phyloP scores from a whole-genome alignment of 2,113 vertebrate species.

The Halcyon senegalensis region DNA sequence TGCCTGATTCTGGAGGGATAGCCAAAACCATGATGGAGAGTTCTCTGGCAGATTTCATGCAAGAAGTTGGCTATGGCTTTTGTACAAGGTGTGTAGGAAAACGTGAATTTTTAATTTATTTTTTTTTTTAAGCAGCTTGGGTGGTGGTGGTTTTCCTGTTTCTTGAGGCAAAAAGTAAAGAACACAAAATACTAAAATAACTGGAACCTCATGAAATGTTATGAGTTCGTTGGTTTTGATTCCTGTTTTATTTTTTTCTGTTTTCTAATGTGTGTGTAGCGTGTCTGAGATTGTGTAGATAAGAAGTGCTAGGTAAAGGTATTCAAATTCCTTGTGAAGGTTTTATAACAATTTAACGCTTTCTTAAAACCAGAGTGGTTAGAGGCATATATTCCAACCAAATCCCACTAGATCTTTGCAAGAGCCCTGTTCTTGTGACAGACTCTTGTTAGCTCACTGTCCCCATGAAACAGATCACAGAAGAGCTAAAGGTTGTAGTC shows the following conservation, averaged over 20 bases:
- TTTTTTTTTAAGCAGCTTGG: background rate
- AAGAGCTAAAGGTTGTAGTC: background rate
- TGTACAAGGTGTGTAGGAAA: conserved; percentile 89
- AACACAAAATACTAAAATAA: background rate
- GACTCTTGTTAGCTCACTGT: background rate
- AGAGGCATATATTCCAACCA: background rate
- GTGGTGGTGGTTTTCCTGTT: background rate
- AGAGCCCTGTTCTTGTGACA: background rate
- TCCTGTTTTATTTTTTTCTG: background rate
- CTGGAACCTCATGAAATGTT: background rate
- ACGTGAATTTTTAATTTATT: background rate
- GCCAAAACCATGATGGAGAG: conserved; percentile 99
- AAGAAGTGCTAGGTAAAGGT: background rate
- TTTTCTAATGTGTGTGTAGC: background rate
- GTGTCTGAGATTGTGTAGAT: background rate
- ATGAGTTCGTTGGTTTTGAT: background rate
- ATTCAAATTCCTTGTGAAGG: background rate
- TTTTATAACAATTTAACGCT: background rate
- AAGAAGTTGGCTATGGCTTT: conserved; percentile 99
- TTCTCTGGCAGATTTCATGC: conserved; percentile 98
- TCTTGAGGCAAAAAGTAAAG: background rate
- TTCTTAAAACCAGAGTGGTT: background rate
- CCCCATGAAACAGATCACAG: rapidly evolving
- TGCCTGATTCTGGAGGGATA: conserved; percentile 99
- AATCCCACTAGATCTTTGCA: background rate